Evolutionary conservation across 2,888 invertebrate genomes (phyloP), one percentile per base, ranked within the genome.

Genomic region (Alviniconcha strummeri): DNA sequence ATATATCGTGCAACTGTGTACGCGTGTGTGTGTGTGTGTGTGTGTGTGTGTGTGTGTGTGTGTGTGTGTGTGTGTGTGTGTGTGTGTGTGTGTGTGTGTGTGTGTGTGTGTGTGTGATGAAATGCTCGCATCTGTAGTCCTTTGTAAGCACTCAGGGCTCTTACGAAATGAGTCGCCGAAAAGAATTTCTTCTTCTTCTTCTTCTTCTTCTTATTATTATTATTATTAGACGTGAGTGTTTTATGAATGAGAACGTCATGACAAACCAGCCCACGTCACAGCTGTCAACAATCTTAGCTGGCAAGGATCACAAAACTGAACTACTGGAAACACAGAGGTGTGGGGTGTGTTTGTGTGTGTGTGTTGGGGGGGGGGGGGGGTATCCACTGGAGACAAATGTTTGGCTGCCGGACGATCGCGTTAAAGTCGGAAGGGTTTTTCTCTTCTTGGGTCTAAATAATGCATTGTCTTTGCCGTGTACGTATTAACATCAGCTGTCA

Each of bases 21-120:
- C n/a, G 74, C 55, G 74, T 54, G 74, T 75, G 74, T 75, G 74
- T 75, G 54, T 52, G 74, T 75, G 74, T 75, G 74, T 75, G 74
- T 75, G 54, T 74, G 74, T 15, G 74, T 75, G 74, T 75, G 74
- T 55, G 74, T 75, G 36, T 52, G 72, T 15, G 72, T 72, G 72
- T 4, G 72, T 72, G 72, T 19, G 72, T 8, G 64, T 64, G 11
- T 64, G 64, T 64, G 64, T 64, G 64, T 64, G 9, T 64, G 64
- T 64, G 64, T 64, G 11, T 64, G 64, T 64, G 64, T 64, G 64
- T 64, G 55, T 75, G 74, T 55, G 74, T 75, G 74, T 15, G 74
- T 55, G 74, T 15, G 74, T 55, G 74, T 55, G 74, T 15, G 54
- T 54, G 54, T 75, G 74, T 55, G 74, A 64, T 72, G 36, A 36